Evolutionary conservation across 2,888 invertebrate genomes (phyloP), one percentile per base, ranked within the genome.

Genomic region (Orthosia incerta): DNA sequence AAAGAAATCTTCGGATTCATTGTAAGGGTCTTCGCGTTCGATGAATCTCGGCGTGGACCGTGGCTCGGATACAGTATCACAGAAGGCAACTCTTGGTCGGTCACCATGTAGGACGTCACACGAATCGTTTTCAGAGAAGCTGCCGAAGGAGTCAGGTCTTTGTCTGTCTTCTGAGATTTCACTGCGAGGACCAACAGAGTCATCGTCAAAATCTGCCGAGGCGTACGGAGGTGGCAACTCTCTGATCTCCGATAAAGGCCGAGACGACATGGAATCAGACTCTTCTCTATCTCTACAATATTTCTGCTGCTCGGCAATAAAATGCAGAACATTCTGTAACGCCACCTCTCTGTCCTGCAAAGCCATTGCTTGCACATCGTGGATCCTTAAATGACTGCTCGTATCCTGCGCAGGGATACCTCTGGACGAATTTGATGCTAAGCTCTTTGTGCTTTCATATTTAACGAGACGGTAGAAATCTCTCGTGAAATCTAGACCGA

Each of bases 391-490:
- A 84, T 95, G 95, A 82, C 85, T 95, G 76, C 89, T 95, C 46
- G 96, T 95, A 80, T 97, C 97, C 74, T 91, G 94, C 7, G 97
- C 97, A 15, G 97, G 97, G 59, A 97, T 92, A 83, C 97, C 97
- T 89, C 97, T 96, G 72, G 97, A 98, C 61, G 98, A 98, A 87
- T 97, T 98, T 51, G 98, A 98, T 57, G 98, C 98, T 89, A 98
- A 94, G 91, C 98, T 98, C 91, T 98, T 98, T 79, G 97, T 98
- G 93, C 98, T 98, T 91, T 98, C 98, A 89, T 98, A 98, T 93
- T 98, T 98, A 62, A 98, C 98, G 80, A 98, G 97, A 50, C 98
- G 97, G 91, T 98, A 98, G 92, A 98, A 98, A 93, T 98, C 98
- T 82, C 98, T 95, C 9, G 98, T 98, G 88, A 98, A 98, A 91